phyloP scores from a whole-genome alignment of 2,113 vertebrate species.

The Hippolais icterina region DNA sequence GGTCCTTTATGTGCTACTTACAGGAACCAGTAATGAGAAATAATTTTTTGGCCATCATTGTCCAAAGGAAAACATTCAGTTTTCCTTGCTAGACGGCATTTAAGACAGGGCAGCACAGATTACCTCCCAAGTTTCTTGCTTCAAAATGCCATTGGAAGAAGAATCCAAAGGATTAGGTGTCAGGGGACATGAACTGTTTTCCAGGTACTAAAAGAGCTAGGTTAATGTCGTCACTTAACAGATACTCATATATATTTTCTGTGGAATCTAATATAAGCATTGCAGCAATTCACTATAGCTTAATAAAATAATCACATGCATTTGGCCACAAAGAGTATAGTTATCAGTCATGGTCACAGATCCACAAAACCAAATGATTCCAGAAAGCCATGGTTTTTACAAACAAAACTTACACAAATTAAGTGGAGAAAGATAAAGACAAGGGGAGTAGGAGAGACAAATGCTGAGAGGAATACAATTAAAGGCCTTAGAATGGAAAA shows the following conservation, averaged over 20 bases:
- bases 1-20: neutral
- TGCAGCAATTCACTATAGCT: neutral
- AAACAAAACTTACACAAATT: neutral
- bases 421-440: neutral
- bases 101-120: neutral
- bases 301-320: neutral
- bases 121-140: neutral
- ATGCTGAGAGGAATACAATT: neutral
- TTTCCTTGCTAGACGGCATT: neutral
- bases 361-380: neutral
- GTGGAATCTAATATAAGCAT: neutral
- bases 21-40: neutral
- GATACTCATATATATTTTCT: neutral
- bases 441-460: neutral
- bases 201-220: neutral
- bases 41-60: neutral
- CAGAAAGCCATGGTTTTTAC: neutral
- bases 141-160: neutral
- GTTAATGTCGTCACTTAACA: neutral
- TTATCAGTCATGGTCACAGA: neutral
- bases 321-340: neutral
- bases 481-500: neutral
- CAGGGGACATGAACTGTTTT: neutral
- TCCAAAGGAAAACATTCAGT: neutral
- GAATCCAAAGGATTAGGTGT: neutral